Base-by-base conservation (phyloP, 1,140 invertebrate genomes). In the Drosophila nasuta region DNA sequence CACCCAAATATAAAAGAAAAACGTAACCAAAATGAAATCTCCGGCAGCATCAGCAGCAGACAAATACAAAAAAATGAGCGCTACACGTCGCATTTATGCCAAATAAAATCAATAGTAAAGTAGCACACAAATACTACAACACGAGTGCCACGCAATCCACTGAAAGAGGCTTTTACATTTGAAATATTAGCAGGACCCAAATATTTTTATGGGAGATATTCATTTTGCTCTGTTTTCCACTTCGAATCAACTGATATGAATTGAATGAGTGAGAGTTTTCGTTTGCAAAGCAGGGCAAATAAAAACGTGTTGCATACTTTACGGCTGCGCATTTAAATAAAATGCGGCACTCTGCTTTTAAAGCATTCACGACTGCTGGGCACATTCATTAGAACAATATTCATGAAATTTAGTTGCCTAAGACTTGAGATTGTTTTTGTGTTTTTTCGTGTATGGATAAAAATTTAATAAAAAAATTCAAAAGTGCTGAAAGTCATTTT, bases 21-120 rank as follows among this genome's bases (percentile, higher is more conserved):
- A 74, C 68, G 63, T 66, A 69, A 57, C 54, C 45, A 41, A 62
- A 71, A 45, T 43, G 60, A 11, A 71, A 57, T 71, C 62, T 71
- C 30, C 20, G 17, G 52, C 43, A 57, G 28, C 38, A 62, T 5
- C 33, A 41, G 15, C 49, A 41, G 63, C 59, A 82, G 51, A 38
- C 35, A 38, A 38, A 38, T 10, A 11, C 7, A 38, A 5, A 78
- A 71, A 86, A 75, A 68, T 75, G 79, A 77, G 68, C 76, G 51
- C 33, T 70, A 79, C 76, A 75, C 69, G 52, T 74, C 79, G 65
- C 81, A 86, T 87, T 86, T 87, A 86, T 86, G 82, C 82, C 82
- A 87, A 82, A 86, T 81, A 86, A 86, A 86, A 86, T 86, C 82
- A 86, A 86, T 86, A 86, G 77, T 76, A 86, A 86, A 87, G 82